Evolutionary conservation across 2,113 vertebrate genomes (phyloP), one percentile per base, ranked within the genome.

Genomic region (Cynocephalus volans): DNA sequence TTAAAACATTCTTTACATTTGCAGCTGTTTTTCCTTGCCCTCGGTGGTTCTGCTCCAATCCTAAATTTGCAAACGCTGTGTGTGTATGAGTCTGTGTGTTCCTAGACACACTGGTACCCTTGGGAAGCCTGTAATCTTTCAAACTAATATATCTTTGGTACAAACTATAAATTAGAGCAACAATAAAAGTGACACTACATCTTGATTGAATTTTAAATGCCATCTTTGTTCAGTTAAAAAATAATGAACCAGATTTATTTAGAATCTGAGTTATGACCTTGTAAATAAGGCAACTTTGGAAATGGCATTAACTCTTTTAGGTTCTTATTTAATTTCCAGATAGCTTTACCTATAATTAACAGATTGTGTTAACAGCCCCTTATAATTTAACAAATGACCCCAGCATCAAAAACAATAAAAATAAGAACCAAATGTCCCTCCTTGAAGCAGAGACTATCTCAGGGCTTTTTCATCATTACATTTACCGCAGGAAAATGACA

Each of bases 171-270:
- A 81, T 96, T 89, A 95, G 36, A 82, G 7, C 45, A 91, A 48
- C 88, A 96, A 93, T 77, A 86, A 96, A 96, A 95, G 72, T 94
- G 88, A 94, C 18, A 93, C n/a, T 87, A 12, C 77, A 58, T 84
- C 56, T 93, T 86, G 77, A 91, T 70, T 96, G 86, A 96, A 93
- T 95, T 97, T 96, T 72, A 98, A 95, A 73, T 94, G 81, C 60
- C 85, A 83, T 97, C 50, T 87, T 90, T 21, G 21, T 90, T 92
- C 48, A 90, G 19, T 94, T 95, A 79, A 91, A 96, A 96, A 97
- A 93, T 88, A 96, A 96, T 95, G 19, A 95, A 75, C 14, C 36
- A 82, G 12, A 69, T 85, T 93, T 97, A 85, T 81, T 96, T 93
- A 94, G n/a, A 95, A 70, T 94, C 52, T 93, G 72, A 83, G 50